Evolutionary conservation across 30 jellyfish, hydroid and myxozoan species (phyloP), one percentile per base, ranked within the genome.

Genomic region (Aurelia sp.): DNA sequence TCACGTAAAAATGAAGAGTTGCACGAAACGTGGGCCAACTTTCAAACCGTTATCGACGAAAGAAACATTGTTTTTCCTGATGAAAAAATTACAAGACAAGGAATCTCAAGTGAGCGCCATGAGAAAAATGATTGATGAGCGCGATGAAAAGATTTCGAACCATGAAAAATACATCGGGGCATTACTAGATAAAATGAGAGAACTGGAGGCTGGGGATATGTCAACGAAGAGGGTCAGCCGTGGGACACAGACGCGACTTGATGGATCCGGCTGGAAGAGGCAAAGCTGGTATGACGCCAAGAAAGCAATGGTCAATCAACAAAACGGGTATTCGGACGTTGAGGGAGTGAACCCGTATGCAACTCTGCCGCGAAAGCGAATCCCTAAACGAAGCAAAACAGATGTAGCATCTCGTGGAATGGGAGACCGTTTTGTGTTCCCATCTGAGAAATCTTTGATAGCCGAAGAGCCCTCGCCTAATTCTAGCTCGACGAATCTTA

Each of bases 151-250:
- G 35, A 86, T 86, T 1, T 66, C 95, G n/a, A 75, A 75, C 60
- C 89, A 74, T 52, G 95, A 86, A 84, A 86, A 75, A n/a, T 86
- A 86, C 50, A 76, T 86, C 74, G 95, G 95, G n/a, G 95, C 95
- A 3, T 76, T 86, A 13, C 64, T 86, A 3, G 95, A 86, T 31
- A 86, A 86, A 51, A 86, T 86, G 95, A 66, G 95, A 41, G 85
- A 86, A 48, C 66, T 86, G 57, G 95, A 86, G 21, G 67, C 76
- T 33, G 89, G 89, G 52, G 80, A 75, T 21, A 33, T 13, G 13
- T 47, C 60, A 66, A 66, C 20, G 37, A 86, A 86, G 85, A 76
- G 75, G 23, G 64, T 86, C 16, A 86, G 89, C 69, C 86, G 95
- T 8, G 84, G 89, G 11, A 74, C 95, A 16, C 95, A 86, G 60